Percentiles rank a stretch among this genome's conserved stretches.
Evolutionary conservation across 2,888 invertebrate species (phyloP).

Genomic region (Dryobota labecula): DNA sequence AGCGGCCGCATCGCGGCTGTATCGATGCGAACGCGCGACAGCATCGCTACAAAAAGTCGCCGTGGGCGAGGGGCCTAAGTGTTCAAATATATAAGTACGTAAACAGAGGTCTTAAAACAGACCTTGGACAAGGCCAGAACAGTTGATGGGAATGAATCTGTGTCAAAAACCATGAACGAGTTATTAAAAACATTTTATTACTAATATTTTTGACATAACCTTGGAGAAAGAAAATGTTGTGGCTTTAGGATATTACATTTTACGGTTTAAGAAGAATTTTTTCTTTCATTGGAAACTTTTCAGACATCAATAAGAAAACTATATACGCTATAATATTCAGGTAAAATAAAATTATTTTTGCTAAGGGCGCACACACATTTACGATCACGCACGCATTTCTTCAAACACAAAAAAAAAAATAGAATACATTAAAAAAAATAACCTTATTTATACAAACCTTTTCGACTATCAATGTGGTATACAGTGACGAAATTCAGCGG

Average conservation of each 20-base stretch:
- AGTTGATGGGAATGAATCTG: slow-evolving; percentile 50
- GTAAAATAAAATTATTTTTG: background rate
- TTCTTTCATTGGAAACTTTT: background rate
- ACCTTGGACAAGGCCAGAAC: slow-evolving; percentile 49
- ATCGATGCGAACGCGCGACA: no score
- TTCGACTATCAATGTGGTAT: slow-evolving; percentile 92
- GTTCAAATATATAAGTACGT: slow-evolving; percentile 48
- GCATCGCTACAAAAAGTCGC: no score
- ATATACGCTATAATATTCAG: background rate
- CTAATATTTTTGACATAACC: slow-evolving; percentile 17
- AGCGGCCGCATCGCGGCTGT: no score
- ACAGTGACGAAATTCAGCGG: slow-evolving; percentile 91
- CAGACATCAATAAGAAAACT: background rate
- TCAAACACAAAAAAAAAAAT: background rate
- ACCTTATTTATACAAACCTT: slow-evolving; percentile 89
- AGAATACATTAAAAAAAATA: background rate
- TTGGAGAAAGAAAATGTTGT: slow-evolving; percentile 21
- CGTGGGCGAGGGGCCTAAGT: no score
- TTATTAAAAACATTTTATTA: slow-evolving; percentile 41
- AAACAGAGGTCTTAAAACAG: slow-evolving; percentile 59
- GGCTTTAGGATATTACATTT: background rate
- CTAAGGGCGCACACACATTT: background rate
- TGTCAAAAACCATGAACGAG: slow-evolving; percentile 39
- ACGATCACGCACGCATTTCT: background rate
- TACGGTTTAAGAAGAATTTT: background rate